Evolutionary conservation across 1,140 invertebrate species (phyloP), one percentile per base, ranked within the genome.

Genomic region (Drosophila setifemur): DNA sequence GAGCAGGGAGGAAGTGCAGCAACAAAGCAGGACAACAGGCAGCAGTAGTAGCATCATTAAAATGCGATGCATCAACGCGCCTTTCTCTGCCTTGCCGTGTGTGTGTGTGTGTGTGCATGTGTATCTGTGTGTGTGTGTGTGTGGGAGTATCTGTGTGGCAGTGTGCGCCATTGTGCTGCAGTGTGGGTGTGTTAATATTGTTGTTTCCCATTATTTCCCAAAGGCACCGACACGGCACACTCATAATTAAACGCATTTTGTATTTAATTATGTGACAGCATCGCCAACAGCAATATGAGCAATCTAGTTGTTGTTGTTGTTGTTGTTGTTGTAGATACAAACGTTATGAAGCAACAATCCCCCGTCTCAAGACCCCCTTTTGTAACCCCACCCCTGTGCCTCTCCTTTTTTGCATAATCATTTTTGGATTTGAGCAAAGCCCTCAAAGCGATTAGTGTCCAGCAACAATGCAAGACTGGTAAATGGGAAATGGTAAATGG

Each of bases 211-310:
- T 71, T 58, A 71, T 60, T 70, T 71, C 44, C 67, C 67, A 19
- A 26, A 44, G 39, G 53, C 52, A 9, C 66, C 33, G 44, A 71
- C 66, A 71, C 66, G 67, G 44, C 53, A 45, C 66, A 45, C 66
- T 71, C 67, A 71, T 71, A 71, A 71, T 71, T 71, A 71, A 71
- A 58, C 67, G 67, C 66, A 71, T 71, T 70, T 71, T 71, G 44
- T 60, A 71, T 71, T 71, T 71, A 71, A 71, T 71, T 71, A 71
- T 50, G 66, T 28, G 67, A 44, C 53, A 35, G 35, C 40, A 57
- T 12, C 9, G 14, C 8, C 14, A 18, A 14, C 12, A 12, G 31
- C 12, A 6, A 14, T 14, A 12, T 35, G n/a, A 11, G 2, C 6
- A 18, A 37, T 37, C n/a, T n/a, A n/a, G n/a, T n/a, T n/a, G n/a